Percentiles rank a stretch among this genome's conserved stretches.
Evolutionary conservation across 1,140 invertebrate genomes (phyloP).

Genomic region (Cardiocondyla obscurior): DNA sequence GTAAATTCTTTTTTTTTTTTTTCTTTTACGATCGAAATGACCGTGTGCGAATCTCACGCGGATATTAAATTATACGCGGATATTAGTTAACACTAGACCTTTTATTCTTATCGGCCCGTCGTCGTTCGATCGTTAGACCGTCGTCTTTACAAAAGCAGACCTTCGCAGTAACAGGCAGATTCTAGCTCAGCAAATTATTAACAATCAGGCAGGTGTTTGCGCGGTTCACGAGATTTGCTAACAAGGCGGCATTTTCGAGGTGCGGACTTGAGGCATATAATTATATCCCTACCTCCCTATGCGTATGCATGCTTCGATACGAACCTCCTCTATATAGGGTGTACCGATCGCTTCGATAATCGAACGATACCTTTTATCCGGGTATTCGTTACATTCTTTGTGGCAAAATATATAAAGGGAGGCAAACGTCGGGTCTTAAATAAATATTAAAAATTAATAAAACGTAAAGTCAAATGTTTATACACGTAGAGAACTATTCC

Average conservation of each 20-base stretch:
- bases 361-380: neutral
- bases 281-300: conserved; percentile 73
- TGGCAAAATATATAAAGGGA: neutral
- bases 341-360: conserved; percentile 40
- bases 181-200: conserved; percentile 77
- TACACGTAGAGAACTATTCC: neutral
- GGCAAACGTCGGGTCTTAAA: neutral
- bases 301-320: conserved; percentile 68
- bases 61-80: conserved; percentile 42
- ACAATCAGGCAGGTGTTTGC: conserved; percentile 79
- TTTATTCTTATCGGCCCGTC: conserved; percentile 38
- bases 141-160: conserved; percentile 56
- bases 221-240: conserved; percentile 74
- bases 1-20: conserved; percentile 51
- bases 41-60: neutral
- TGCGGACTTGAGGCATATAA: conserved; percentile 77
- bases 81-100: conserved; percentile 51
- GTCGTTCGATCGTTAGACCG: conserved; percentile 24
- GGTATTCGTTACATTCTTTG: neutral
- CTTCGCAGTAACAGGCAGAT: conserved; percentile 48
- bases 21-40: conserved; percentile 32
- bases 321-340: conserved; percentile 69
- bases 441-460: neutral
- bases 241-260: conserved; percentile 76
- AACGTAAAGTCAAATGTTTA: neutral